Evolutionary conservation across 2,888 invertebrate genomes (phyloP), one percentile per base, ranked within the genome.

Genomic region (Odontocolon sp.): DNA sequence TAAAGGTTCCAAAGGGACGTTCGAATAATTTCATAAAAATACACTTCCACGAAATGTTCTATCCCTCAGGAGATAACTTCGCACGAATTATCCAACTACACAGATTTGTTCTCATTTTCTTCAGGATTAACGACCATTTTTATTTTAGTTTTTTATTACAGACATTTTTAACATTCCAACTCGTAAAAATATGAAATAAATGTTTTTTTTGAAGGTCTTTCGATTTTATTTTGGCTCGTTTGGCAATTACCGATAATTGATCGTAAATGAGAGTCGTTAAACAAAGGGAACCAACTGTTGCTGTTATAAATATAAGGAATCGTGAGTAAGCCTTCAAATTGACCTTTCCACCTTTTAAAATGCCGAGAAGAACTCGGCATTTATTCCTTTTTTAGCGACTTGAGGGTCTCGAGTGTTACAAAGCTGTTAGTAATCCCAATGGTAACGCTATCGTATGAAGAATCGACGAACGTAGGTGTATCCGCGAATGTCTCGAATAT

Each of bases 331-430:
- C 56, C 11, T 18, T 16, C 11, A 40, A 54, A 31, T 74, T 54
- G 74, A 74, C 38, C 68, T 74, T 74, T 69, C 2, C 40, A 31
- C 47, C 40, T 64, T 63, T 56, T 18, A 57, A n/a, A n/a, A 56
- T 23, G 47, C 23, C 40, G 16, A 40, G n/a, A 57, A 56, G 45
- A 64, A 56, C 45, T 38, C 54, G 50, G 42, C 56, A 50, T 42
- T 50, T 33, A 33, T 18, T 33, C 40, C 42, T 42, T 56, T 64
- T 67, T 33, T 21, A 63, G 33, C 23, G 63, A 47, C 21, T 45
- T 47, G 33, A 40, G 11, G 47, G 33, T 36, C 33, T 54, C 50
- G 23, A 23, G 23, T n/a, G 1, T 23, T 47, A 9, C 11, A 8
- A n/a, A 14, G 14, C 50, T 52, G 14, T 52, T 28, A n/a, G 26